A percentile compares a stretch with the other conserved stretches of the same genome.
These are phyloP conservation scores for Meandrina meandrites DNA, from an alignment of 92 coral and sea anemone genomes.

Conservation along the genomic window DNA sequence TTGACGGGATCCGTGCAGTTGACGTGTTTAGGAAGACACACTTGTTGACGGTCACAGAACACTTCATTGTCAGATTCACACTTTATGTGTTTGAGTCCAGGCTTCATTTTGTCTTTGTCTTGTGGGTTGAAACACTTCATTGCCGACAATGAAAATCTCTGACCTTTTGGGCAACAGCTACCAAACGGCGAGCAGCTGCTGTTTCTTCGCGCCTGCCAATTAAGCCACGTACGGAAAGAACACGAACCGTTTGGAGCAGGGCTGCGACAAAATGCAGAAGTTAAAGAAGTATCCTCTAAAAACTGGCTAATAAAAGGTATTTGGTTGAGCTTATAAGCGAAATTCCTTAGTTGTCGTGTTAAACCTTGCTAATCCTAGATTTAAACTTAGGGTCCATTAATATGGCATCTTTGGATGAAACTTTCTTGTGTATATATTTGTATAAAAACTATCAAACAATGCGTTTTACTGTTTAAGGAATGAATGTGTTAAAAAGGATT, in stretches of 20 bases:
- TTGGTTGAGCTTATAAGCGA: neutral
- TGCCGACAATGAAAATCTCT: neutral
- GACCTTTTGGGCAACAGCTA: neutral
- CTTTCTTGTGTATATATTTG: no score
- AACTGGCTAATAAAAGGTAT: neutral
- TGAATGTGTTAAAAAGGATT: no score
- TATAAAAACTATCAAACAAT: no score
- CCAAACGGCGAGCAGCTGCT: constrained; percentile 34
- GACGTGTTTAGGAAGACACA: constrained; percentile 28
- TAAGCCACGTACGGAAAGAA: constrained; percentile 10
- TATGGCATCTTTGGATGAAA: no score
- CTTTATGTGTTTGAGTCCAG: neutral
- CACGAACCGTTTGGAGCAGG: constrained; percentile 25
- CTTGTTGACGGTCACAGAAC: constrained; percentile 20
- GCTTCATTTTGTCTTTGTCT: neutral
- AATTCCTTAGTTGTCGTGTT: neutral
- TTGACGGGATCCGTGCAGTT: constrained; percentile 12
- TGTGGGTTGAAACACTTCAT: constrained; percentile 28
- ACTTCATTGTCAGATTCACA: constrained; percentile 12
- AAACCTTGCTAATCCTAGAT: no score
- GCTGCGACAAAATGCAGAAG: neutral
- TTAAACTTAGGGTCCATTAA: no score
- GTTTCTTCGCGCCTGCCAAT: constrained; percentile 18
- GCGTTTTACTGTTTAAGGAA: no score
- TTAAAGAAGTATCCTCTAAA: neutral